A percentile compares a stretch with the other conserved stretches of the same genome.
phyloP scores from a whole-genome alignment of 2,888 invertebrate genomes.

The Aromia moschata region DNA sequence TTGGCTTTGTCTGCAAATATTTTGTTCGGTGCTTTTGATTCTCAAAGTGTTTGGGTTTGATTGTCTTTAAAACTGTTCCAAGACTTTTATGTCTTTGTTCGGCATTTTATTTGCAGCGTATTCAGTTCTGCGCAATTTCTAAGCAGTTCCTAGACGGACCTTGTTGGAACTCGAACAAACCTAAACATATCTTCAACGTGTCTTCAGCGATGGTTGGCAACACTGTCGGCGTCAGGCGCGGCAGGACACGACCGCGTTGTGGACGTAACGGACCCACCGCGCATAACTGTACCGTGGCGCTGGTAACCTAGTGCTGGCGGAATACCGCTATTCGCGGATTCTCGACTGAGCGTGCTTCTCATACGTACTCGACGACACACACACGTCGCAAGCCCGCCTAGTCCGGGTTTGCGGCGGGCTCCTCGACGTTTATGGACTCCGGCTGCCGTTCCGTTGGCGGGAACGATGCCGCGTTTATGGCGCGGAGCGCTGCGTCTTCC shows the following conservation, averaged over 20 bases:
- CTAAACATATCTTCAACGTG: too few relatives aligned
- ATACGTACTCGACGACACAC: conserved; percentile 12
- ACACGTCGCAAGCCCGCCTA: not conserved
- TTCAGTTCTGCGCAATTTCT: too few relatives aligned
- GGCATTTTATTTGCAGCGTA: too few relatives aligned
- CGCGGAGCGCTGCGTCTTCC: not conserved
- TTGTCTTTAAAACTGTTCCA: too few relatives aligned
- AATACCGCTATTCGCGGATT: conserved; percentile 45
- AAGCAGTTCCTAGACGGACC: too few relatives aligned
- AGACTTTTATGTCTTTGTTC: too few relatives aligned
- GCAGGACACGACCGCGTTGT: conserved; percentile 34
- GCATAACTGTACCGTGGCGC: conserved; percentile 45
- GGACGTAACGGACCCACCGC: conserved; percentile 43
- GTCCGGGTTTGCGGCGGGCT: conserved; percentile 4
- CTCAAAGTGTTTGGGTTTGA: too few relatives aligned
- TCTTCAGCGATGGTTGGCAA: too few relatives aligned
- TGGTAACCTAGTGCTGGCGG: conserved; percentile 53
- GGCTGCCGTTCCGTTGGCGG: conserved; percentile 1
- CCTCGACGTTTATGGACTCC: not conserved
- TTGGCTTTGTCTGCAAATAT: too few relatives aligned
- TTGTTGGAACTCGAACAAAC: too few relatives aligned
- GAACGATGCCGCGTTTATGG: not conserved
- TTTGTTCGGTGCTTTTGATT: too few relatives aligned
- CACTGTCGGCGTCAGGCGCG: conserved; percentile 27
- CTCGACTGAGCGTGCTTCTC: conserved; percentile 23